A percentile compares a stretch with the other conserved stretches of the same genome.
phyloP scores from a whole-genome alignment of 2,797 vertebrate species.

The Chaetophractus vellerosus region DNA sequence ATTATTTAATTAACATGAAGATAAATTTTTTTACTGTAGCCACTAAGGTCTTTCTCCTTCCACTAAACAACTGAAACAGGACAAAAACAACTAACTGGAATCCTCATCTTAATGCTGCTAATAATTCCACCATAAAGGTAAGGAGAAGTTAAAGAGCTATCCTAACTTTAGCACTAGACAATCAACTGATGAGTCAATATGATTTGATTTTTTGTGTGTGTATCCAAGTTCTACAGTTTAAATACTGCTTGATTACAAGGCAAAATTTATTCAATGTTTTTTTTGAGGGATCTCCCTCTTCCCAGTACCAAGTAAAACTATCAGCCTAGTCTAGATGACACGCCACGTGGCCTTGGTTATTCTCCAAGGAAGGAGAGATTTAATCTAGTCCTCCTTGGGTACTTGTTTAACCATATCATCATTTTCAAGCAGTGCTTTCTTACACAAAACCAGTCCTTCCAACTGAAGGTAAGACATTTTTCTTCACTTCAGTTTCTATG shows the following conservation, averaged over 20 bases:
- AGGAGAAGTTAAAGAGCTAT: background rate
- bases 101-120: background rate
- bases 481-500: background rate
- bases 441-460: background rate
- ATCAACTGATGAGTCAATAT: background rate
- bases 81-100: background rate
- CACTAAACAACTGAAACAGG: background rate
- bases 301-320: slow-evolving; percentile 13
- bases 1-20: slow-evolving; percentile 16
- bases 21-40: slow-evolving; percentile 32
- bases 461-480: background rate
- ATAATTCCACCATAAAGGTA: background rate
- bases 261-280: slow-evolving; percentile 36
- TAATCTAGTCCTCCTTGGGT: background rate
- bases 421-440: background rate
- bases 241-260: background rate
- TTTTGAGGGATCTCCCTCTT: background rate
- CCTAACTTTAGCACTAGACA: background rate
- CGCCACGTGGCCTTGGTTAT: background rate
- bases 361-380: background rate
- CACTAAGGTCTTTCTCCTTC: background rate
- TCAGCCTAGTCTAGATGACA: background rate
- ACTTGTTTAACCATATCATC: background rate
- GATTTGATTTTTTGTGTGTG: background rate
- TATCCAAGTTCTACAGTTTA: background rate